Conservation (phyloP, 2,113 vertebrate genomes). For the Triplophysa siluroides region DNA sequence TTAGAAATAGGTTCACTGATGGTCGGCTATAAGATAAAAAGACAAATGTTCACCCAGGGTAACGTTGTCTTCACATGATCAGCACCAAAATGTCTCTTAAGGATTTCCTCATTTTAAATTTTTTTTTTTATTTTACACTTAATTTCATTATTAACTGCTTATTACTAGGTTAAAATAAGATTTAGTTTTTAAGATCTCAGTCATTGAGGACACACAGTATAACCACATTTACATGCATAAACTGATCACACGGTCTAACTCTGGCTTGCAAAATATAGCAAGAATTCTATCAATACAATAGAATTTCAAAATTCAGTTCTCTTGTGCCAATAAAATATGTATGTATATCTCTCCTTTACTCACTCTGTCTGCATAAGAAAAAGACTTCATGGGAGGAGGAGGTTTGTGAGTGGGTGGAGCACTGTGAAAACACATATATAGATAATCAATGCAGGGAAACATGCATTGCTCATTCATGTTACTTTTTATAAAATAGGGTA, state of each 20-base stretch:
- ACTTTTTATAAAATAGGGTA: not conserved
- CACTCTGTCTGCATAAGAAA: conserved; percentile 69
- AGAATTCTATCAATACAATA: too few species aligned
- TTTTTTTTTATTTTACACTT: too few species aligned
- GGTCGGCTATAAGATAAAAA: conserved; percentile 31
- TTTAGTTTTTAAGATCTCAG: too few species aligned
- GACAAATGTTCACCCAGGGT: not conserved
- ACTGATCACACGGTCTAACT: conserved; percentile 10
- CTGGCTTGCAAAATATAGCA: too few species aligned
- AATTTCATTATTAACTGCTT: too few species aligned
- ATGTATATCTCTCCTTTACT: conserved; percentile 53
- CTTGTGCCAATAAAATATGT: not conserved
- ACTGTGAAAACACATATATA: conserved; percentile 63
- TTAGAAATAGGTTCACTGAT: not conserved
- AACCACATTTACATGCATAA: conserved; percentile 12
- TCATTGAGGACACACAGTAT: too few species aligned
- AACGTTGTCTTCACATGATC: too few species aligned
- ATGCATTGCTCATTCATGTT: not conserved
- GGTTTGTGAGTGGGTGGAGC: conserved; percentile 84
- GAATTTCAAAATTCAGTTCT: not conserved
- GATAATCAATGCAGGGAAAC: not conserved
- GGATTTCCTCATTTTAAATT: too few species aligned
- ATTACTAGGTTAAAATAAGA: too few species aligned
- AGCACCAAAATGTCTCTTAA: too few species aligned
- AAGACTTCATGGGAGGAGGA: conserved; percentile 76